Percentiles rank a stretch among this genome's conserved stretches.
Evolutionary conservation across 2,888 invertebrate genomes (phyloP).

Genomic region (Seira ritae): DNA sequence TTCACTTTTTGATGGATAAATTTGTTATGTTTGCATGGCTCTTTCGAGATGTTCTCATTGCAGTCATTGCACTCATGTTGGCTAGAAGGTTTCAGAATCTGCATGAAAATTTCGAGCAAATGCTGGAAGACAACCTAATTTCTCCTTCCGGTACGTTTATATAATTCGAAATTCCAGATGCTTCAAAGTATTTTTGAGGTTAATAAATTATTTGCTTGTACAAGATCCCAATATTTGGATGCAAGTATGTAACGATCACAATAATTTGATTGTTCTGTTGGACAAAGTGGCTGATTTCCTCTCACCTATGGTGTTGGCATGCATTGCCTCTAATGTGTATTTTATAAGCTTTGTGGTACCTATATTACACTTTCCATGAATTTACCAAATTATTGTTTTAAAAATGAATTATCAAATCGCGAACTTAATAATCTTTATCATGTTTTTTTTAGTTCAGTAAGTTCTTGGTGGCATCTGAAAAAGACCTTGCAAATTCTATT

Average conservation of each 20-base stretch:
- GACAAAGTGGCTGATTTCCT: conserved; percentile 45
- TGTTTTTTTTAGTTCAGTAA: background rate
- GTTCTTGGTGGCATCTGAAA: background rate
- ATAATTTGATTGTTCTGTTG: conserved; percentile 39
- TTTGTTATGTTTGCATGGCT: background rate
- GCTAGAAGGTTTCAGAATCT: background rate
- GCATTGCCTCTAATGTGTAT: conserved; percentile 62
- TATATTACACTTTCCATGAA: no score
- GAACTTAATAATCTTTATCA: background rate
- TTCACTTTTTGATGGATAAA: background rate
- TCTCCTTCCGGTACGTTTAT: no score
- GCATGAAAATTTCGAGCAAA: background rate
- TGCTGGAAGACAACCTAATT: background rate
- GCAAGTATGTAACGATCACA: conserved; percentile 51
- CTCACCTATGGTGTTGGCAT: conserved; percentile 59
- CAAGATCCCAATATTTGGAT: conserved; percentile 59
- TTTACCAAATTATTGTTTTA: no score
- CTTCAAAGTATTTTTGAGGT: no score
- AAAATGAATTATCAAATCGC: no score
- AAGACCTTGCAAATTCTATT: background rate
- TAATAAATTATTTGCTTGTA: background rate
- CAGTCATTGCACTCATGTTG: background rate
- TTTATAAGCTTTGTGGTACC: conserved; percentile 67
- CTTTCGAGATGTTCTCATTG: background rate
- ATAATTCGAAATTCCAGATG: no score